A percentile compares a stretch with the other conserved stretches of the same genome.
Evolutionary conservation across 2,113 vertebrate species (phyloP).

Genomic region (Notechis scutatus): DNA sequence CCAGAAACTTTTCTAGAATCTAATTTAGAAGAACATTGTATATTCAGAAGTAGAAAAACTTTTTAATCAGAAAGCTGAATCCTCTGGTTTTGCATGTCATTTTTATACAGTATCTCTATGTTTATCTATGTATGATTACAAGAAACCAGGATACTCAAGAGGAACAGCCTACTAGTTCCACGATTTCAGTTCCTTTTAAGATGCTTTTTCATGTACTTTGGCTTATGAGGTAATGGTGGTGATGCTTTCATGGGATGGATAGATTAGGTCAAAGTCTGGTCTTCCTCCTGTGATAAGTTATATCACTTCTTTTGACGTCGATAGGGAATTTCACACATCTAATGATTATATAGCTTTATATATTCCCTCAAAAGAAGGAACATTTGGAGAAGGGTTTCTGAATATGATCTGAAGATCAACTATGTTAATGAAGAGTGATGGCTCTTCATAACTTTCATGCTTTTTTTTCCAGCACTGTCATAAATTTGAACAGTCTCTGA

Average conservation of each 20-base stretch:
- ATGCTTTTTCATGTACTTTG: not conserved
- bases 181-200: not conserved
- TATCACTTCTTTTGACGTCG: not conserved
- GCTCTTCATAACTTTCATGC: not conserved
- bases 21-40: constrained; percentile 29
- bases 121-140: not conserved
- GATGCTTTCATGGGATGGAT: not conserved
- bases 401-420: not conserved
- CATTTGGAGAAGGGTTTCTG: not conserved
- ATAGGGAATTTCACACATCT: not conserved
- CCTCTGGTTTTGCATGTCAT: not conserved
- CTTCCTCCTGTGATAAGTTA: not conserved
- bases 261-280: not conserved
- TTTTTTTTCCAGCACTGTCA: not conserved
- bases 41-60: not conserved
- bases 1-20: not conserved
- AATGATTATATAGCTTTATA: not conserved
- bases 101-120: not conserved
- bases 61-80: constrained; percentile 10
- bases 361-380: not conserved
- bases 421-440: not conserved
- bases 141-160: not conserved
- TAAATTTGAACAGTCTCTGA: not conserved
- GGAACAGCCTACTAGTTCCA: not conserved
- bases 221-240: not conserved